phyloP scores from a whole-genome alignment of 2,113 vertebrate genomes.

The Pelobates fuscus region DNA sequence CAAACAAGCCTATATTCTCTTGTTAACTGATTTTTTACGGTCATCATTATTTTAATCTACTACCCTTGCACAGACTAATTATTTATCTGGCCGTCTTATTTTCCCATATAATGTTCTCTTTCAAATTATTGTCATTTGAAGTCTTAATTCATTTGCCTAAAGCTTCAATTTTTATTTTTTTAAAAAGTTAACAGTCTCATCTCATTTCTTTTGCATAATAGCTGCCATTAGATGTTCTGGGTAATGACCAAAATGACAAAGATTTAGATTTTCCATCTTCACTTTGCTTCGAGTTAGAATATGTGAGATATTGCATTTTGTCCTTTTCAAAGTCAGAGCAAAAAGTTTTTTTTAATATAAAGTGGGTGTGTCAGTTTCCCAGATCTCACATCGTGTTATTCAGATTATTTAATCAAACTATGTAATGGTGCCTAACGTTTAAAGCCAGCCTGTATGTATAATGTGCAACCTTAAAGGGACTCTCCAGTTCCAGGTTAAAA shows the following conservation, averaged over 20 bases:
- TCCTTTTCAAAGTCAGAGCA: slow-evolving; percentile 14
- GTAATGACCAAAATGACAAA: slow-evolving; percentile 19
- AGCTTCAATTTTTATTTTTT: slow-evolving; percentile 9
- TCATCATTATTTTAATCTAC: slow-evolving; percentile 15
- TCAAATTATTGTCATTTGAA: slow-evolving; percentile 27
- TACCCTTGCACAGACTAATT: slow-evolving; percentile 10
- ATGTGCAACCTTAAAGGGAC: no score
- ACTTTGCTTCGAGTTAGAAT: not conserved
- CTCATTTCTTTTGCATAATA: slow-evolving; percentile 39
- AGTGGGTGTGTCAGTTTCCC: no score
- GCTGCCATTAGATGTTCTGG: slow-evolving; percentile 20
- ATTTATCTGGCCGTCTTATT: slow-evolving; percentile 12
- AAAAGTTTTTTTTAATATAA: not conserved
- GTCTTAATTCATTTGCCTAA: slow-evolving; percentile 34
- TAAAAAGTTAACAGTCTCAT: slow-evolving; percentile 24
- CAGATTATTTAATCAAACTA: no score
- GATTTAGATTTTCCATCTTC: slow-evolving; percentile 19
- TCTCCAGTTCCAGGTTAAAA: no score
- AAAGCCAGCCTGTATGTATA: no score
- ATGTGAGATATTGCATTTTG: not conserved
- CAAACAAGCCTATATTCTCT: not conserved
- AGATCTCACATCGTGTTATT: no score
- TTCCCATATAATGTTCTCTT: not conserved
- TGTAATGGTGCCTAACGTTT: no score
- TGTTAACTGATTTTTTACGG: not conserved